Conservation (phyloP, 2,888 invertebrate species). For the Cylindroiulus punctatus region DNA sequence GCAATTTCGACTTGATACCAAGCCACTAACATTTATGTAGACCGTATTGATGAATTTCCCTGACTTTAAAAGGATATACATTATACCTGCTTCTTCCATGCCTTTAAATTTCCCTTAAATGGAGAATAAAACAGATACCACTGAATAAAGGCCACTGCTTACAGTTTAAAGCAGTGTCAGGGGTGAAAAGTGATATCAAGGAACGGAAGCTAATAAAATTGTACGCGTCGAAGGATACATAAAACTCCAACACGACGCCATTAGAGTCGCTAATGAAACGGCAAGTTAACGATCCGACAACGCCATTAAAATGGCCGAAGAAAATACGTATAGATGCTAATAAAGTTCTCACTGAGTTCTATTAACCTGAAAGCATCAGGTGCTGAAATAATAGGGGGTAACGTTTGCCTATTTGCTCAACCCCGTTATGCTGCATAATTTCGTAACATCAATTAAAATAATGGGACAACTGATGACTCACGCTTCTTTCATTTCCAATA, state of each 20-base stretch:
- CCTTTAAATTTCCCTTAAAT: too few species aligned
- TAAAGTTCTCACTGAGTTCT: neutral
- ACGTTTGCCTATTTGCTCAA: neutral
- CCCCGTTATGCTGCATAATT: slow-evolving; percentile 7
- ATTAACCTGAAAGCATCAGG: slow-evolving; percentile 32
- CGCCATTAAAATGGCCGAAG: neutral
- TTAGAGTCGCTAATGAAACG: neutral
- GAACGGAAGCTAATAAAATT: neutral
- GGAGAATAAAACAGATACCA: too few species aligned
- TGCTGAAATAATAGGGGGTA: slow-evolving; percentile 20
- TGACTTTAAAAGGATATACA: too few species aligned
- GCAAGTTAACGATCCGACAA: neutral
- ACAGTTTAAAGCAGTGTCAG: too few species aligned
- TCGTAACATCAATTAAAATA: slow-evolving; percentile 26
- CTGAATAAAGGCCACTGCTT: too few species aligned
- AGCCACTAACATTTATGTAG: too few species aligned
- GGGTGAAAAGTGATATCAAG: neutral
- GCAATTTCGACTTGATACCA: too few species aligned
- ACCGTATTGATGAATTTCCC: too few species aligned
- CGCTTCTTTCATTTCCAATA: neutral
- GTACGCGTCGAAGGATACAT: neutral
- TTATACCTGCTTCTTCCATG: too few species aligned
- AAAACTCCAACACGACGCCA: neutral
- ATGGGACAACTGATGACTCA: neutral
- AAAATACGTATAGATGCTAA: neutral